Evolutionary conservation across 2,888 invertebrate species (phyloP).

Genomic region (Salticus scenicus): DNA sequence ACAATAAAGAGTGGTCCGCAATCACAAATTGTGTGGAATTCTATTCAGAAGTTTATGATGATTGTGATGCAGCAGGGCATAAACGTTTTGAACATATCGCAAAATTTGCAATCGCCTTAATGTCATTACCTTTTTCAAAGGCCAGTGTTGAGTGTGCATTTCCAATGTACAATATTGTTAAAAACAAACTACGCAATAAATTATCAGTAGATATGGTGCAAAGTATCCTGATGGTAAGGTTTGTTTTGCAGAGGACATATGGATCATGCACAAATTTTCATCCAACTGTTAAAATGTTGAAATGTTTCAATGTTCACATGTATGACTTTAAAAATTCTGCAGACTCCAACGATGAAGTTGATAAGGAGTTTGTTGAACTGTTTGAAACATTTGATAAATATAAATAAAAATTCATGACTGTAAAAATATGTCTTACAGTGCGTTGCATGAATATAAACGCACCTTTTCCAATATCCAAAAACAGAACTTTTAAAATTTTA

Average conservation of each 20-base stretch:
- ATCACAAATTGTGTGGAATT: not conserved
- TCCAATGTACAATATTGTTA: not conserved
- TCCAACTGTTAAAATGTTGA: not conserved
- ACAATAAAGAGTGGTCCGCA: not conserved
- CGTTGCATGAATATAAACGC: too few species aligned
- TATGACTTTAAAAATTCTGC: slow-evolving; percentile 1
- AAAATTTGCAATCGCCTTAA: not conserved
- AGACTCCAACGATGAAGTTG: too few species aligned
- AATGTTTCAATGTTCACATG: not conserved
- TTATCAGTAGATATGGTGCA: not conserved
- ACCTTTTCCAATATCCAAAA: too few species aligned
- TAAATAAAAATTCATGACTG: too few species aligned
- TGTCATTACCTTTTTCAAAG: not conserved
- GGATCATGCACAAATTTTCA: not conserved
- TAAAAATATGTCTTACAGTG: too few species aligned
- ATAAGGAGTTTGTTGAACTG: not conserved
- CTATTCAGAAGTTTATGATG: not conserved
- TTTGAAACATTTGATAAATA: not conserved
- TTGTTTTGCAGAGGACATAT: not conserved
- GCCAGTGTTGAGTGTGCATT: not conserved
- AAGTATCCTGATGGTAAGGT: not conserved
- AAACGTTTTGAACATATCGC: not conserved
- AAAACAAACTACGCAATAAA: not conserved
- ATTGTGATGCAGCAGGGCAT: not conserved
- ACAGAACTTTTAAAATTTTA: too few species aligned